Percentiles rank a stretch among this genome's conserved stretches.
phyloP scores from a whole-genome alignment of 2,888 invertebrate genomes.

The Argynnis bischoffii region DNA sequence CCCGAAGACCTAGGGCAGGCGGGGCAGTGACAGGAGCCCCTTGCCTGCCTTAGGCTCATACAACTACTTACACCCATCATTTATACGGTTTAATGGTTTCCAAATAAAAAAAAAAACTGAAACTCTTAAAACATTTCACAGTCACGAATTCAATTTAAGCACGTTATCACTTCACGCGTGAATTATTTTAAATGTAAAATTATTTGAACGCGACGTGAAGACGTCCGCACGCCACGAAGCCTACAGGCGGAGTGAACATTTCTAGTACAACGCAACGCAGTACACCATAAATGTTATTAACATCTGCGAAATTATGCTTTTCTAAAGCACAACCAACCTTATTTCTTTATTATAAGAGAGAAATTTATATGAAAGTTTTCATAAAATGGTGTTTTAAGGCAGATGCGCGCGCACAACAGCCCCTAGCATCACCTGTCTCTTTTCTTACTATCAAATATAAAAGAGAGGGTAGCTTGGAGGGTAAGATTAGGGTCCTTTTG shows the following conservation, averaged over 20 bases:
- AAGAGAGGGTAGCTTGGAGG: slow-evolving; percentile 2
- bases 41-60: slow-evolving; percentile 80
- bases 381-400: slow-evolving; percentile 8
- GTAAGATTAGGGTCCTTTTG: slow-evolving; percentile 23
- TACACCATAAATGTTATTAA: slow-evolving; percentile 24
- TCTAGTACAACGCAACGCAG: slow-evolving; percentile 26
- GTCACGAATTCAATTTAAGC: slow-evolving; percentile 41
- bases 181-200: slow-evolving; percentile 29
- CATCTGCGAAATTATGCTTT: slow-evolving; percentile 20
- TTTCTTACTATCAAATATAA: slow-evolving; percentile 24
- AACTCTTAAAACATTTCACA: slow-evolving; percentile 42
- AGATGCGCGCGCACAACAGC: slow-evolving; percentile 42
- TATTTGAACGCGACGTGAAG: slow-evolving; percentile 44
- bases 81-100: slow-evolving; percentile 48
- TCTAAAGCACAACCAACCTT: slow-evolving; percentile 16
- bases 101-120: slow-evolving; percentile 26
- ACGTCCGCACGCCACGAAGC: slow-evolving; percentile 67
- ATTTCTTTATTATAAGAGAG: not conserved
- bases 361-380: slow-evolving; percentile 9
- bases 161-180: slow-evolving; percentile 40
- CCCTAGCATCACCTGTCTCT: slow-evolving; percentile 38
- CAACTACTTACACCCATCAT: slow-evolving; percentile 82
- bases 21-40: slow-evolving; percentile 81
- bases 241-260: slow-evolving; percentile 62
- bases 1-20: slow-evolving; percentile 76